Evolutionary conservation across 2,888 invertebrate genomes (phyloP).

Genomic region (Drosophila mettleri): DNA sequence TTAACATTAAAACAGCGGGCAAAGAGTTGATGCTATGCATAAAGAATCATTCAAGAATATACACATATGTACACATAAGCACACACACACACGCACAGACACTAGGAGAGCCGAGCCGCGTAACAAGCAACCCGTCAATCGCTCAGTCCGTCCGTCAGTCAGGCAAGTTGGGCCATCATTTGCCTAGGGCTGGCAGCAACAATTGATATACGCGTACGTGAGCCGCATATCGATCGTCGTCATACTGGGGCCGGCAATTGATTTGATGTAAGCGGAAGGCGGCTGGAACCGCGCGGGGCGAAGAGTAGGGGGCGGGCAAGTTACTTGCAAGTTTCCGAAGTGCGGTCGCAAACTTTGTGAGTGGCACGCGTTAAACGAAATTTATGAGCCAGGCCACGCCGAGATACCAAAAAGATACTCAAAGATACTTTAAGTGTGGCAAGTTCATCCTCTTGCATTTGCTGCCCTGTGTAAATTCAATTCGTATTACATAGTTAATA

Average conservation of each 20-base stretch:
- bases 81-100: constrained; percentile 12
- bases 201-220: constrained; percentile 81
- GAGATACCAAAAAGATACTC: constrained; percentile 12
- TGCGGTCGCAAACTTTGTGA: constrained; percentile 60
- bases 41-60: constrained; percentile 37
- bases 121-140: constrained; percentile 66
- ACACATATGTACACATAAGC: constrained; percentile 20
- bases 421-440: constrained; percentile 33
- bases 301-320: neutral
- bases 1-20: constrained; percentile 16
- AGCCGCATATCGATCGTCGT: constrained; percentile 57
- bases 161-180: constrained; percentile 63
- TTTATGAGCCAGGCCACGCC: constrained; percentile 42
- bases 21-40: constrained; percentile 24
- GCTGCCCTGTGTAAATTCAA: neutral
- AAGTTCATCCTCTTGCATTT: too few species aligned
- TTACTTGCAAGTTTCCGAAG: constrained; percentile 48
- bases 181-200: constrained; percentile 73
- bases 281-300: neutral
- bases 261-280: constrained; percentile 64
- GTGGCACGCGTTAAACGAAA: constrained; percentile 65
- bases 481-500: neutral
- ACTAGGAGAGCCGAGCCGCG: constrained; percentile 36
- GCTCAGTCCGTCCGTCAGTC: constrained; percentile 35
- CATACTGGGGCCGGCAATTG: constrained; percentile 59